phyloP scores from a whole-genome alignment of 2,888 invertebrate genomes.

The Opisthograptis luteolata region DNA sequence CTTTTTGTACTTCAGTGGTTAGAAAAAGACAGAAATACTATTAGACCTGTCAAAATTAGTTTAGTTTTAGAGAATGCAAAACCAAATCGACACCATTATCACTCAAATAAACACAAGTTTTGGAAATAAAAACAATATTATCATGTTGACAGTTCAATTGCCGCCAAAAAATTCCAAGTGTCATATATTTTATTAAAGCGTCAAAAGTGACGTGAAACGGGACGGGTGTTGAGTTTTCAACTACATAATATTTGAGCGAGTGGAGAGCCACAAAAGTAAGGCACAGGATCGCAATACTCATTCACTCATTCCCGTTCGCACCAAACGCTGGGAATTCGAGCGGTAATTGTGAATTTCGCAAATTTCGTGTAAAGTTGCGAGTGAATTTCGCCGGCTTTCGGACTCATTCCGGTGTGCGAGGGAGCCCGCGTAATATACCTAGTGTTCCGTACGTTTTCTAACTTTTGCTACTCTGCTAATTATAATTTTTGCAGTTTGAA shows the following conservation, averaged over 20 bases:
- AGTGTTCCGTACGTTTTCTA: neutral
- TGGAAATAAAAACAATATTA: too few species aligned
- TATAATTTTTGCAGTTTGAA: neutral
- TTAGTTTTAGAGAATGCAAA: too few species aligned
- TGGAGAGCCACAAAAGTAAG: slow-evolving; percentile 12
- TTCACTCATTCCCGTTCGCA: slow-evolving; percentile 1
- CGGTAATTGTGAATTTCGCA: slow-evolving; percentile 17
- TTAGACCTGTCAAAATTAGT: too few species aligned
- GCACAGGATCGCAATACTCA: slow-evolving; percentile 6
- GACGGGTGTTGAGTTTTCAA: slow-evolving; percentile 6
- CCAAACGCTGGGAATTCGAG: slow-evolving; percentile 2
- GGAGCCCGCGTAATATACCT: neutral
- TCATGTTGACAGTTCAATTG: too few species aligned
- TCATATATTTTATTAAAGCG: slow-evolving; percentile 7
- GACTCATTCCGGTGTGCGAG: neutral
- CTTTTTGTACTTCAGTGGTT: too few species aligned
- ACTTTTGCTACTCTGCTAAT: slow-evolving; percentile 3
- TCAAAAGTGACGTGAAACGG: slow-evolving; percentile 11
- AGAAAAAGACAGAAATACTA: too few species aligned
- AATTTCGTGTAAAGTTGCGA: slow-evolving; percentile 18
- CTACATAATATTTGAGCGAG: slow-evolving; percentile 14
- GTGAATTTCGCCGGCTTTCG: neutral
- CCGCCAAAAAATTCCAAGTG: too few species aligned
- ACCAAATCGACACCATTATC: too few species aligned
- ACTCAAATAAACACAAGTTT: too few species aligned